phyloP scores from a whole-genome alignment of 2,113 vertebrate genomes.

The Mola mola region DNA sequence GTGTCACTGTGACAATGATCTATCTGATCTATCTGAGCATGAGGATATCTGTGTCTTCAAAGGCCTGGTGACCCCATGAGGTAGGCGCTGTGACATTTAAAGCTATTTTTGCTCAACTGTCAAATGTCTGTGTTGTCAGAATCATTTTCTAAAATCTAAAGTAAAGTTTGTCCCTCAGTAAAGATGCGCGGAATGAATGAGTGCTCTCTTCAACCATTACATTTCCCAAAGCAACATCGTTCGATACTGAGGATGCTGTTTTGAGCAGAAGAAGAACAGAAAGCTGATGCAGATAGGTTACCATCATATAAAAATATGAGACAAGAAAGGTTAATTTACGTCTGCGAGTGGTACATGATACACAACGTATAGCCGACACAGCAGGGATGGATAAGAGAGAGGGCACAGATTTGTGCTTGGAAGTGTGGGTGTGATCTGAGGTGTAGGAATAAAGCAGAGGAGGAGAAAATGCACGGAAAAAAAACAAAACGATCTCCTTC shows the following conservation, averaged over 20 bases:
- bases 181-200: not conserved
- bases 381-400: constrained; percentile 18
- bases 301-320: constrained; percentile 17
- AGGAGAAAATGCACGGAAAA: not conserved
- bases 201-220: constrained; percentile 14
- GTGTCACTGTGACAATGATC: constrained; percentile 81
- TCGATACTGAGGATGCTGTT: not conserved
- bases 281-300: constrained; percentile 11
- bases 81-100: constrained; percentile 54
- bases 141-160: not conserved
- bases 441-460: constrained; percentile 20
- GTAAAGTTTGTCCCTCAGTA: not conserved
- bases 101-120: not conserved
- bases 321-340: constrained; percentile 35
- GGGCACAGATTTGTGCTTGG: constrained; percentile 36
- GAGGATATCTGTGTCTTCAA: constrained; percentile 85
- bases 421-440: constrained; percentile 22
- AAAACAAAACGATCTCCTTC: no score
- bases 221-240: constrained; percentile 10
- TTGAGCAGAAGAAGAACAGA: constrained; percentile 2
- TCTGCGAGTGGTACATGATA: constrained; percentile 15
- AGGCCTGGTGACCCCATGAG: constrained; percentile 77
- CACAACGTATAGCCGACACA: constrained; percentile 13
- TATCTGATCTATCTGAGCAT: constrained; percentile 82
- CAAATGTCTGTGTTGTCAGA: not conserved